A percentile compares a stretch with the other conserved stretches of the same genome.
phyloP scores from a whole-genome alignment of 2,113 vertebrate species.

The Cyrtonyx montezumae region DNA sequence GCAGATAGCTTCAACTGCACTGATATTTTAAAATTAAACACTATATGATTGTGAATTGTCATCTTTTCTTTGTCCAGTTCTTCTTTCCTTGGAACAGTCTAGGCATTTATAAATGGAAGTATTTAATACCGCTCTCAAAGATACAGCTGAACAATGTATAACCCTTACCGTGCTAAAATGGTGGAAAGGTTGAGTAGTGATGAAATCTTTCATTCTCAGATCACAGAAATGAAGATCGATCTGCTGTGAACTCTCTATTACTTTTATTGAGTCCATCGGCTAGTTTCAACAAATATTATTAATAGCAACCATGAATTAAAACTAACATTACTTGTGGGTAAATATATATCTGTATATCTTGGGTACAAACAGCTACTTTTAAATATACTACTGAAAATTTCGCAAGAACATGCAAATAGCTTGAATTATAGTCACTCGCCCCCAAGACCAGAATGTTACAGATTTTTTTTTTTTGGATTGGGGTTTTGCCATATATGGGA shows the following conservation, averaged over 20 bases:
- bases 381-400: background rate
- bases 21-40: slow-evolving; percentile 1
- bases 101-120: background rate
- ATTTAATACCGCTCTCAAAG: background rate
- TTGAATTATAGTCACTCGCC: no score
- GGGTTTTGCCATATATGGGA: background rate
- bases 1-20: background rate
- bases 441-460: no score
- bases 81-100: background rate
- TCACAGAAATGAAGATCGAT: background rate
- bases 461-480: background rate
- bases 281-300: background rate
- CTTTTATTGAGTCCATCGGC: background rate
- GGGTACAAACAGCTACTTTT: background rate
- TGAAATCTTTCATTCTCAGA: background rate
- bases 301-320: background rate
- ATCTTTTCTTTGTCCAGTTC: background rate
- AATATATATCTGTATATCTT: background rate
- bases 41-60: background rate
- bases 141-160: background rate
- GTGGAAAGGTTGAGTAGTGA: background rate
- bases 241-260: background rate
- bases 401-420: background rate
- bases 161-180: background rate
- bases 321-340: background rate